Evolutionary conservation across 2,888 invertebrate species (phyloP).

Genomic region (Megaustenia siamemsis): DNA sequence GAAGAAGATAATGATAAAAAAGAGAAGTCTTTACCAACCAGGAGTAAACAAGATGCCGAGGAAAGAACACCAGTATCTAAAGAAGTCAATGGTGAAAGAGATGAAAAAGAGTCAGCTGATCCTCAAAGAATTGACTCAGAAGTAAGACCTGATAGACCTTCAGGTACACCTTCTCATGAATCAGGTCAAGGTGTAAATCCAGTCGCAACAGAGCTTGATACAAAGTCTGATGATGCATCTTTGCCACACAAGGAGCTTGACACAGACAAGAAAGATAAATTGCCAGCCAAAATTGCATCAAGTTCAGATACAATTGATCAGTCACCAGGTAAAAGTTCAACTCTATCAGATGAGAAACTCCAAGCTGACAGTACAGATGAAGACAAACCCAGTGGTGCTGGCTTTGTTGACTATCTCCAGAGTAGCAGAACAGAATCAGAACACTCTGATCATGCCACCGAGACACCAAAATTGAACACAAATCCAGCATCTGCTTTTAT

Average conservation of each 20-base stretch:
- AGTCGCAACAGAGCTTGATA: neutral
- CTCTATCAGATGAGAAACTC: neutral
- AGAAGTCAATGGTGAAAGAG: no score
- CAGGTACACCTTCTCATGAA: conserved; percentile 1
- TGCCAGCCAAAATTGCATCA: neutral
- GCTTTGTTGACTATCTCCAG: conserved; percentile 13
- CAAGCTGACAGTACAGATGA: neutral
- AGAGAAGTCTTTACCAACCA: no score
- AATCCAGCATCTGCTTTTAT: conserved; percentile 8
- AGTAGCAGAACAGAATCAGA: conserved; percentile 17
- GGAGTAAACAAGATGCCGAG: no score
- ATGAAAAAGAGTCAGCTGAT: neutral
- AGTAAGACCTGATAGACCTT: conserved; percentile 27
- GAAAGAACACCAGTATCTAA: no score
- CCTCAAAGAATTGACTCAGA: neutral
- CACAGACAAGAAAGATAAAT: neutral
- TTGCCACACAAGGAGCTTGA: neutral
- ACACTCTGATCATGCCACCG: neutral
- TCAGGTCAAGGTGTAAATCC: neutral
- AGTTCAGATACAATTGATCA: neutral
- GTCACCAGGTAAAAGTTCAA: neutral
- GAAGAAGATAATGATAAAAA: no score
- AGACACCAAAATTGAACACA: conserved; percentile 29
- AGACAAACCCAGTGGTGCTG: neutral
- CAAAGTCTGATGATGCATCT: neutral